A percentile compares a stretch with the other conserved stretches of the same genome.
Evolutionary conservation across 1,140 invertebrate species (phyloP).

Genomic region (Camponotus floridanus): DNA sequence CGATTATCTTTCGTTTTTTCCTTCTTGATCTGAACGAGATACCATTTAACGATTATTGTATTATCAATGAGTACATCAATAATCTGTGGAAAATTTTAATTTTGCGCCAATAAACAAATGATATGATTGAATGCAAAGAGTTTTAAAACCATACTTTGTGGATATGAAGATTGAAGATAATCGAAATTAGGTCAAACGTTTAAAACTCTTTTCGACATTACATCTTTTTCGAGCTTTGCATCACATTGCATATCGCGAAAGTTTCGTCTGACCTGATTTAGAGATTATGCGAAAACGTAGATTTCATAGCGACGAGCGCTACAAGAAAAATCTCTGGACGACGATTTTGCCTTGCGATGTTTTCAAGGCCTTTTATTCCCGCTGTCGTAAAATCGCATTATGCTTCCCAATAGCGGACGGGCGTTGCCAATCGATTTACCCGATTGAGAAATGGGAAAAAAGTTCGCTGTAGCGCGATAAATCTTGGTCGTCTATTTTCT

Average conservation of each 20-base stretch:
- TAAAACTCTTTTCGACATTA: background rate
- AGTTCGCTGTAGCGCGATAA: constrained; percentile 54
- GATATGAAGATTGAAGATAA: background rate
- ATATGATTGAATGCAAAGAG: background rate
- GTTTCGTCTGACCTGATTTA: background rate
- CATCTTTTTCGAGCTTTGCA: background rate
- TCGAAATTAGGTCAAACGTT: background rate
- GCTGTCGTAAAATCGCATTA: constrained; percentile 59
- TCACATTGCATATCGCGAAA: background rate
- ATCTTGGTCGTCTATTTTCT: constrained; percentile 55
- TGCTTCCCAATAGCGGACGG: constrained; percentile 44
- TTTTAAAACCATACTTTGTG: constrained; percentile 11
- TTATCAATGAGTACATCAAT: constrained; percentile 64
- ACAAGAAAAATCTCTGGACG: constrained; percentile 23
- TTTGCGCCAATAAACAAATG: background rate
- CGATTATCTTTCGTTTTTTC: constrained; percentile 64
- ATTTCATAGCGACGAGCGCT: constrained; percentile 14
- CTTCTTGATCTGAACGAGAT: constrained; percentile 14
- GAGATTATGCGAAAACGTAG: background rate
- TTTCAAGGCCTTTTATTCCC: constrained; percentile 51
- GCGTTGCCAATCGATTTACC: constrained; percentile 39
- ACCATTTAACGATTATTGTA: constrained; percentile 59
- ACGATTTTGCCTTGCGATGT: constrained; percentile 34
- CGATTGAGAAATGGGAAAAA: constrained; percentile 49
- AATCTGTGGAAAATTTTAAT: constrained; percentile 10